A percentile compares a stretch with the other conserved stretches of the same genome.
Evolutionary conservation across 2,113 vertebrate genomes (phyloP).

Genomic region (Alethe diademata): DNA sequence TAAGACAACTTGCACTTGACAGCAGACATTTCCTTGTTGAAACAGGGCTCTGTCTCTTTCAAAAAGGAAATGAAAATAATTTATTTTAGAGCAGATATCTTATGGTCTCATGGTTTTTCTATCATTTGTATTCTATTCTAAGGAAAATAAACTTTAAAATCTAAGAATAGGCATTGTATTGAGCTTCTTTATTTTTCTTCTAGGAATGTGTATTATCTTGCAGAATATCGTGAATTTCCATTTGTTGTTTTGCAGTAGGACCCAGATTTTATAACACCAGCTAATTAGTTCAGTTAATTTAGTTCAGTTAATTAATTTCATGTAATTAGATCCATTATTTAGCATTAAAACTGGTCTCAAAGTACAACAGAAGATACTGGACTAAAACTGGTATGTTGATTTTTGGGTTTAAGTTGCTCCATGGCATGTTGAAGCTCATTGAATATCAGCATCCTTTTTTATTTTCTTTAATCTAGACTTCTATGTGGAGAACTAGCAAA

Average conservation of each 20-base stretch:
- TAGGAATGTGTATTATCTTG: neutral
- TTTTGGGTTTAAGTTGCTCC: neutral
- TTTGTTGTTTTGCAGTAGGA: neutral
- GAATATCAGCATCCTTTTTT: neutral
- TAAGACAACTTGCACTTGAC: neutral
- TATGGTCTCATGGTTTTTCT: neutral
- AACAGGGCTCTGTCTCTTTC: neutral
- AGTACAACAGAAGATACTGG: neutral
- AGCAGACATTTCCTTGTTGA: neutral
- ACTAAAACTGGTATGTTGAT: neutral
- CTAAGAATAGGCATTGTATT: neutral
- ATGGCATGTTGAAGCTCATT: neutral
- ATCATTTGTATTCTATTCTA: neutral
- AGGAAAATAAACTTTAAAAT: neutral
- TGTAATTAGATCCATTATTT: neutral
- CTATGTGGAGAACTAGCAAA: neutral
- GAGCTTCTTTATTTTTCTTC: neutral
- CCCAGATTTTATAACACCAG: neutral
- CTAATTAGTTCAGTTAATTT: neutral
- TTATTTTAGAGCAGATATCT: neutral
- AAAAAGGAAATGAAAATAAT: neutral
- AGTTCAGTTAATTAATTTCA: too few relatives aligned
- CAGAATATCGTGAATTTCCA: neutral
- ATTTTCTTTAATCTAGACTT: neutral
- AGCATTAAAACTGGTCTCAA: neutral